phyloP scores from a whole-genome alignment of 2,888 invertebrate genomes.

The Eledona agricola region DNA sequence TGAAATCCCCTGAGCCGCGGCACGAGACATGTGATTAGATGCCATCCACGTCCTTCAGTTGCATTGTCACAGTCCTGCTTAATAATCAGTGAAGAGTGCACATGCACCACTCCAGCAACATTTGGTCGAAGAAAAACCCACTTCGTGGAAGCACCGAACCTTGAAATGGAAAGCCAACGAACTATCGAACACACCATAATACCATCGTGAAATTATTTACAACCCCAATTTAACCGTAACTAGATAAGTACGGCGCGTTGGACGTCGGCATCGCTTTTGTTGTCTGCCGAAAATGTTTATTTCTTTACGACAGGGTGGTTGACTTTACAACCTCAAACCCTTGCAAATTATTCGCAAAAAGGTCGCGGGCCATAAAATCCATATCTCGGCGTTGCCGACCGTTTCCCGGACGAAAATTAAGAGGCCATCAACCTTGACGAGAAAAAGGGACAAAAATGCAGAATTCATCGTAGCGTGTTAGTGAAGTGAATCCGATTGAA shows the following conservation, averaged over 20 bases:
- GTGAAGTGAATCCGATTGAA: conserved; percentile 38
- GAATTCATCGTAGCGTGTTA: conserved; percentile 33
- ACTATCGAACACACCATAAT: conserved; percentile 7
- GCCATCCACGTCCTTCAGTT: conserved; percentile 48
- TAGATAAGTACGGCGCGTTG: conserved; percentile 14
- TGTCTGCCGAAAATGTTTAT: conserved; percentile 16
- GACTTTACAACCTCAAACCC: not conserved
- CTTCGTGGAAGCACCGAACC: conserved; percentile 14
- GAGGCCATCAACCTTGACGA: conserved; percentile 15
- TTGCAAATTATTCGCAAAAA: conserved; percentile 4
- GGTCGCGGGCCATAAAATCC: not conserved
- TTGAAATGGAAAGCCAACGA: conserved; percentile 20
- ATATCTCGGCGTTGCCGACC: not conserved
- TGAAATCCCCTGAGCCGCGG: conserved; percentile 43
- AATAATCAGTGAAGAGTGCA: conserved; percentile 18
- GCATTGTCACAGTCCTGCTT: conserved; percentile 34
- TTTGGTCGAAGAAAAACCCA: conserved; percentile 7
- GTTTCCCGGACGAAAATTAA: conserved; percentile 33
- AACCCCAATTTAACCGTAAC: conserved; percentile 13
- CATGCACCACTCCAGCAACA: conserved; percentile 1
- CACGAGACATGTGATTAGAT: conserved; percentile 39
- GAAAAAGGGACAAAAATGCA: conserved; percentile 34
- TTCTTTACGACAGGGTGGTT: conserved; percentile 16
- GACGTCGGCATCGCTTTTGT: conserved; percentile 10
- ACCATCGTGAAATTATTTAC: conserved; percentile 22